Evolutionary conservation across 2,113 vertebrate species (phyloP), one percentile per base, ranked within the genome.

Genomic region (Hemiprocne comata): DNA sequence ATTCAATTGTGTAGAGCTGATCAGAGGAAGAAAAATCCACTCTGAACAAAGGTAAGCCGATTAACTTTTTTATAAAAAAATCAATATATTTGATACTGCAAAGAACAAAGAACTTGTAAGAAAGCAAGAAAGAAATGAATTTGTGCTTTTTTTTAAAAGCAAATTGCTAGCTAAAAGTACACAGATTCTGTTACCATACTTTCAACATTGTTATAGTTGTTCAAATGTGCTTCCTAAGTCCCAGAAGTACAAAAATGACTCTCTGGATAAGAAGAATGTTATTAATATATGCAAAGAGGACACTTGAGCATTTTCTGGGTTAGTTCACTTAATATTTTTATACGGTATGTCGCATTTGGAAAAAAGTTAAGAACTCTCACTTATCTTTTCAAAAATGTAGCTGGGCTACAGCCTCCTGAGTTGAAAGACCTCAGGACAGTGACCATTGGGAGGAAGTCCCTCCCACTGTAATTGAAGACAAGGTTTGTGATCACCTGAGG

Each of bases 61-160:
- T 98, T 97, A 97, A 94, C 72, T 94, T 95, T 89, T 96, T 91
- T 48, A 89, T 85, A 91, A 96, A 94, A 96, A 94, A 95, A 96
- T 97, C 94, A 90, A 95, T 96, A 91, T 42, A 93, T 88, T 91
- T 97, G 89, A 94, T 96, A 90, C 74, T 64, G 42, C 64, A 95
- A 93, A 93, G 72, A 96, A 90, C 65, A 95, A 96, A 95, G 75
- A 94, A 90, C 79, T 83, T 67, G 10, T 74, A 93, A 90, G 75
- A 90, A 95, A 94, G 65, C 61, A 87, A 88, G 67, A 54, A 73
- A 91, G 26, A 84, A 81, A 87, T 46, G 13, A 81, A 91, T 38
- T 46, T 62, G 20, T n/a, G 34, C 1, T 0, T 24, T 62, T 57
- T 77, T 79, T 5, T 14, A 50, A 58, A 69, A 95, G 62, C 16